Evolutionary conservation across 2,113 vertebrate species (phyloP), one percentile per base, ranked within the genome.

Genomic region (Eurypyga helias): DNA sequence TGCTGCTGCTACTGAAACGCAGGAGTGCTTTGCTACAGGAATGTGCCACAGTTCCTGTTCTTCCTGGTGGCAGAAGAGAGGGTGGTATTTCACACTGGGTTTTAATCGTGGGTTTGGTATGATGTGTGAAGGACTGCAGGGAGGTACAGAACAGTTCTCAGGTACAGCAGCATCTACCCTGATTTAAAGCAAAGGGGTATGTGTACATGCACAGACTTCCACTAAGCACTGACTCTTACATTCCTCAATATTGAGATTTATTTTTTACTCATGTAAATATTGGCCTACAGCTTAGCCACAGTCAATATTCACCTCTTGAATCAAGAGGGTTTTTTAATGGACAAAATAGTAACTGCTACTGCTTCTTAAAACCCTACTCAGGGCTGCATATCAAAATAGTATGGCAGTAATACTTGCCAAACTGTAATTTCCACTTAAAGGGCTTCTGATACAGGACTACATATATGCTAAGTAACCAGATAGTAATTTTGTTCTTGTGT

Each of bases 251-350:
- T 14, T 0, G 6, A 90, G 94, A 82, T 90, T 82, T 73, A 95
- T 93, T 95, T 96, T 96, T 82, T 51, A 36, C 36, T 90, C 43
- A 51, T 87, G 33, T 79, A 91, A 93, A 86, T 93, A 94, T 87
- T 95, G 97, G 86, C 86, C 96, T 76, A 62, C 31, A 97, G 65
- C 85, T 97, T 97, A 96, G 83, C 67, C 28, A 41, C 77, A 90
- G 93, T 92, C 92, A 94, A 62, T 85, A 79, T 69, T 78, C 85
- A 83, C 21, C n/a, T 83, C 43, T 61, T 36, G 36, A 96, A 82
- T 97, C 70, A 79, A 96, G 93, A 93, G 64, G 64, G 9, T 89
- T 54, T 94, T 89, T 36, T 91, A 95, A 80, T 94, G 72, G 73
- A 24, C 65, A 83, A 80, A 96, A 96, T 49, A 69, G 17, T 83